Conservation (phyloP, 2,888 invertebrate genomes). For the Sycophila texana region DNA sequence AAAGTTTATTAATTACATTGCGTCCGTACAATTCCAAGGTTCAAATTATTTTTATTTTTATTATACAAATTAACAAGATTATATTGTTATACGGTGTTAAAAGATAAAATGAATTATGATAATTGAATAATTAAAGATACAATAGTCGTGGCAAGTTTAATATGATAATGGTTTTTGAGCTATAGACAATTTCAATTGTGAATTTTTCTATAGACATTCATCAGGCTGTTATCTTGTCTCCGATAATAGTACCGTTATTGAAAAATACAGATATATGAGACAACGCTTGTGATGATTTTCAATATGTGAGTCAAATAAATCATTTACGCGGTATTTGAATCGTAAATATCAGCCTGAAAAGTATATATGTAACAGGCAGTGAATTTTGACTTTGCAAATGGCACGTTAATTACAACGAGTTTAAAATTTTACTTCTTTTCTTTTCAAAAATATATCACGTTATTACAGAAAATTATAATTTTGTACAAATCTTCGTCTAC, state of each 20-base stretch:
- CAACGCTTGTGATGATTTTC: background rate
- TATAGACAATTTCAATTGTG: slow-evolving; percentile 23
- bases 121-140: slow-evolving; percentile 37
- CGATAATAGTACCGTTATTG: slow-evolving; percentile 40
- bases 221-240: background rate
- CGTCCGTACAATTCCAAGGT: slow-evolving; percentile 64
- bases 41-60: slow-evolving; percentile 58
- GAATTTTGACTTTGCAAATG: slow-evolving; percentile 50
- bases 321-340: slow-evolving; percentile 18
- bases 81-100: slow-evolving; percentile 32
- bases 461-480: slow-evolving; percentile 52
- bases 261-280: slow-evolving; percentile 14
- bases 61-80: slow-evolving; percentile 57
- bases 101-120: slow-evolving; percentile 18
- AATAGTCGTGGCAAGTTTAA: slow-evolving; percentile 31
- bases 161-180: slow-evolving; percentile 23
- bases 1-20: slow-evolving; percentile 69
- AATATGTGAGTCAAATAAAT: slow-evolving; percentile 8
- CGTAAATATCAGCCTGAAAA: slow-evolving; percentile 22
- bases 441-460: slow-evolving; percentile 54
- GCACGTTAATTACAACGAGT: slow-evolving; percentile 51
- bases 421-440: slow-evolving; percentile 32
- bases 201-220: background rate
- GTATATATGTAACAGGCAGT: slow-evolving; percentile 43
- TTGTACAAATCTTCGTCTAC: slow-evolving; percentile 52